Evolutionary conservation across 2,113 vertebrate species (phyloP).

Genomic region (Piprites chloris): DNA sequence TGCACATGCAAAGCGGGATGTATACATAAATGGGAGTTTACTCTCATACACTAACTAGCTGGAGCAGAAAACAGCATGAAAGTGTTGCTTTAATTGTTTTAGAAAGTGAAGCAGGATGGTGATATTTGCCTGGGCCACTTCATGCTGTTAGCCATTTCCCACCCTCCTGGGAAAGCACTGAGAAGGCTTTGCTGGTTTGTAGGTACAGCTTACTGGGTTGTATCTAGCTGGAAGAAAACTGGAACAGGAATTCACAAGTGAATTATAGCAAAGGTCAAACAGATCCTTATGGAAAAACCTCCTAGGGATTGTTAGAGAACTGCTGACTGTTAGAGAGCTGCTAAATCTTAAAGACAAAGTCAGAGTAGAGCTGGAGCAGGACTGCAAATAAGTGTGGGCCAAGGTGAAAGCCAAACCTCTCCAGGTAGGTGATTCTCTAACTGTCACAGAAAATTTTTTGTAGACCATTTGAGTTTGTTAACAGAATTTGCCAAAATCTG

Average conservation of each 20-base stretch:
- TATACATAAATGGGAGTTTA: background rate
- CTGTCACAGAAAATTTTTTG: background rate
- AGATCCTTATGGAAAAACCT: background rate
- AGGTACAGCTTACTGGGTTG: background rate
- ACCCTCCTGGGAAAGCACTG: background rate
- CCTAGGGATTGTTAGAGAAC: background rate
- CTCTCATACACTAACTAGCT: background rate
- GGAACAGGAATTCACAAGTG: background rate
- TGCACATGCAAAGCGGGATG: background rate
- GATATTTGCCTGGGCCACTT: background rate
- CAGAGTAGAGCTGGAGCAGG: background rate
- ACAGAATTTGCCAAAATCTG: background rate
- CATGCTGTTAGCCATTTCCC: background rate
- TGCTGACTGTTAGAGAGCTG: background rate
- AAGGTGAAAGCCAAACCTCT: background rate
- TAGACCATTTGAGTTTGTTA: background rate
- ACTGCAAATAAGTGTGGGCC: background rate
- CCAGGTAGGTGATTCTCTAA: background rate
- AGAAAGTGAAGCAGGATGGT: background rate
- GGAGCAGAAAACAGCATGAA: background rate
- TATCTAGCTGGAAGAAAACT: background rate
- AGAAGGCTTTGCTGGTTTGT: background rate
- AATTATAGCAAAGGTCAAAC: accelerated
- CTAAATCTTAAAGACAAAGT: background rate
- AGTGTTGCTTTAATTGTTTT: background rate